Percentiles rank a stretch among this genome's conserved stretches.
These are phyloP conservation scores for Dasypolia templi DNA, from an alignment of 2,888 invertebrate species.

Conservation along the genomic window DNA sequence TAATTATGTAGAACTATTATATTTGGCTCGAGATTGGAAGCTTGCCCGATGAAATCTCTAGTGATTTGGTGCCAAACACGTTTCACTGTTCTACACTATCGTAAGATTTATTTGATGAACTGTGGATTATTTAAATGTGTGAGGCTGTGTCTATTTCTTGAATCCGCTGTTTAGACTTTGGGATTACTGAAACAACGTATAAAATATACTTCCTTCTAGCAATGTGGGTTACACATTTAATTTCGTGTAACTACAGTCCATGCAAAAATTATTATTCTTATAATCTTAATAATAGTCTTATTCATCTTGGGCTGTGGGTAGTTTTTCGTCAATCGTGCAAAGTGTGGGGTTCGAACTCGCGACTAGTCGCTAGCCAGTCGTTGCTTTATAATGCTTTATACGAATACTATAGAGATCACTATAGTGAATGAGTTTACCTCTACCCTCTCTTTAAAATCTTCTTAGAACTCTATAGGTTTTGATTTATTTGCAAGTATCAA, in stretches of 20 bases:
- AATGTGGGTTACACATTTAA: not conserved
- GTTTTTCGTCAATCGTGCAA: not conserved
- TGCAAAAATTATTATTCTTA: not conserved
- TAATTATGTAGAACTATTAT: constrained; percentile 37
- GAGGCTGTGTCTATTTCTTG: constrained; percentile 19
- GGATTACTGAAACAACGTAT: not conserved
- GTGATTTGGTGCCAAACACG: constrained; percentile 43
- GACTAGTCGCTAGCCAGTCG: not conserved
- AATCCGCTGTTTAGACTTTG: not conserved
- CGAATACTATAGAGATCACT: not conserved
- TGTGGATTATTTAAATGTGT: constrained; percentile 32
- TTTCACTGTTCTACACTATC: constrained; percentile 2
- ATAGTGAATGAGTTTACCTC: not conserved
- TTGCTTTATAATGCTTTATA: not conserved
- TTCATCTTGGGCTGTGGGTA: not conserved
- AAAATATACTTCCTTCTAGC: not conserved
- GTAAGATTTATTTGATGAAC: constrained; percentile 33
- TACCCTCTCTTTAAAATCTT: not conserved
- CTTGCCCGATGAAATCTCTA: constrained; percentile 43
- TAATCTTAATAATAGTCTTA: not conserved
- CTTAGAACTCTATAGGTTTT: too few relatives aligned
- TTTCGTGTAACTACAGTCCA: not conserved
- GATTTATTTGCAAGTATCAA: too few relatives aligned
- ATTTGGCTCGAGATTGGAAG: constrained; percentile 40
- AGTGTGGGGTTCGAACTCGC: too few relatives aligned